phyloP scores from a whole-genome alignment of 1,140 invertebrate genomes.

The Drosophila micromelanica region DNA sequence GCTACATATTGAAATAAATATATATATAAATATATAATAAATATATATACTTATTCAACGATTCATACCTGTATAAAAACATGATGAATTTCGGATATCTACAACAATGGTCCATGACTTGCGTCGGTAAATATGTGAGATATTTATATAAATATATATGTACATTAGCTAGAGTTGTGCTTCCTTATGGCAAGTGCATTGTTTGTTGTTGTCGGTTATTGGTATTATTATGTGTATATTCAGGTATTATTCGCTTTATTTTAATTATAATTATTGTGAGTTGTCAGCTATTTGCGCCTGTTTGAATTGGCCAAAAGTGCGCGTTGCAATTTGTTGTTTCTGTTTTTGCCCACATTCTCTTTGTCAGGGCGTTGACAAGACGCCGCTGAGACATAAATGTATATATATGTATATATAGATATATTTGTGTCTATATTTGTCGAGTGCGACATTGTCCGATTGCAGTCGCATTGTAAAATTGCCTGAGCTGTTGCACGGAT shows the following conservation, averaged over 20 bases:
- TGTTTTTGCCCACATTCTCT: constrained; percentile 41
- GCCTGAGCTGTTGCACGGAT: constrained; percentile 34
- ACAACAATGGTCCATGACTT: constrained; percentile 28
- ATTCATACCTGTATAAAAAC: neutral
- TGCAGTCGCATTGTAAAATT: constrained; percentile 66
- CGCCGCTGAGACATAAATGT: constrained; percentile 13
- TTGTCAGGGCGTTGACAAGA: constrained; percentile 61
- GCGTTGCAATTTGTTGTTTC: constrained; percentile 20
- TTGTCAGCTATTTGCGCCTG: constrained; percentile 29
- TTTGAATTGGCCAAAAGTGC: constrained; percentile 58
- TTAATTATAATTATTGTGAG: constrained; percentile 26
- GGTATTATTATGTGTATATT: neutral
- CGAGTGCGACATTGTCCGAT: constrained; percentile 32
- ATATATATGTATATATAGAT: constrained; percentile 27
- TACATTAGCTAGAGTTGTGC: constrained; percentile 1
- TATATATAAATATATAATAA: neutral
- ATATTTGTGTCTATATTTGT: constrained; percentile 31
- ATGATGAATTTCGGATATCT: constrained; percentile 15
- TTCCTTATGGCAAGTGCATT: constrained; percentile 41
- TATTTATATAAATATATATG: constrained; percentile 1
- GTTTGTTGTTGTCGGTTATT: constrained; percentile 8
- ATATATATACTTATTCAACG: constrained; percentile 4
- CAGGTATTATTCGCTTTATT: neutral
- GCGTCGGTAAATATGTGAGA: constrained; percentile 34
- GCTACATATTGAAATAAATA: neutral